These are phyloP conservation scores for Hippocampus zosterae DNA, from an alignment of 2,113 vertebrate species.

Conservation along the genomic window DNA sequence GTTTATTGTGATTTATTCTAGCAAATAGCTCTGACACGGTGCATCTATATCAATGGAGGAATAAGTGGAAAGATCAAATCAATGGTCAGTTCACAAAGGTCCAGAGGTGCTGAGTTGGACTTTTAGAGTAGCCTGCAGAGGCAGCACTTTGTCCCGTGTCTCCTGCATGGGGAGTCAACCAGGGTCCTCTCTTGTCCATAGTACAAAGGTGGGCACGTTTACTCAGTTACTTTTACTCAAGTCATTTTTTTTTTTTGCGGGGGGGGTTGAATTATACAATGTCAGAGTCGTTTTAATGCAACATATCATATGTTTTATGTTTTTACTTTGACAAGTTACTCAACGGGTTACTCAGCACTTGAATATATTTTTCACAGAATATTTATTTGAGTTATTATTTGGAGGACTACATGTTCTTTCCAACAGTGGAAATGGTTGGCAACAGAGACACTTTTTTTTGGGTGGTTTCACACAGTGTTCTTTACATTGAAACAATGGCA, in stretches of 20 bases:
- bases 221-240: no score
- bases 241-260: no score
- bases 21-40: constrained; percentile 56
- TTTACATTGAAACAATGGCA: constrained; percentile 23
- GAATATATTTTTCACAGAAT: no score
- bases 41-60: constrained; percentile 62
- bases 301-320: no score
- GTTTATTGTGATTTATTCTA: constrained; percentile 49
- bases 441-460: constrained; percentile 10
- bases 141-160: constrained; percentile 43
- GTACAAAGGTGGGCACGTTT: neutral
- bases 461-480: constrained; percentile 1
- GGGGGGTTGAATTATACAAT: no score
- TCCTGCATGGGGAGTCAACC: constrained; percentile 21
- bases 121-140: constrained; percentile 49
- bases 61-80: constrained; percentile 65
- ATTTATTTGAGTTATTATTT: no score
- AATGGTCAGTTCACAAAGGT: constrained; percentile 52
- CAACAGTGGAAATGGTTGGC: constrained; percentile 30
- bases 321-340: no score
- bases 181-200: neutral
- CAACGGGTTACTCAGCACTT: no score
- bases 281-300: no score
- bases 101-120: constrained; percentile 68
- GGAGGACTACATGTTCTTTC: constrained; percentile 1